A percentile compares a stretch with the other conserved stretches of the same genome.
Conservation (phyloP, 2,888 invertebrate species). For the Erynnis tages region DNA sequence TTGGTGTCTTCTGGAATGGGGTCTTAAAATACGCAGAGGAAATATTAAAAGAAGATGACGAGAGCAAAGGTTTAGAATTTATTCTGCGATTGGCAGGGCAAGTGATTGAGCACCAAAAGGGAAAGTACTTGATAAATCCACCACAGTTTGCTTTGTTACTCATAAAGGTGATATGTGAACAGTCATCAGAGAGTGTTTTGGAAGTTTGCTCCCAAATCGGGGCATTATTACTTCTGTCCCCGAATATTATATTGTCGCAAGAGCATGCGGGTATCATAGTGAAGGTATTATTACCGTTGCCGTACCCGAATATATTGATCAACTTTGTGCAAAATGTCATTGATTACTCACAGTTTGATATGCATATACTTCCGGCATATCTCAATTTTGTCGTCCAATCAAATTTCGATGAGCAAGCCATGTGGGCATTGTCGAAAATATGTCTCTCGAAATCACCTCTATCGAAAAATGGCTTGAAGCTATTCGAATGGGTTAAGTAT, state of each 20-base stretch:
- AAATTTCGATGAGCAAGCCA: slow-evolving; percentile 75
- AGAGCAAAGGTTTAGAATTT: slow-evolving; percentile 59
- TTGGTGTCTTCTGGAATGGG: slow-evolving; percentile 84
- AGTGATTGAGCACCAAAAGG: slow-evolving; percentile 83
- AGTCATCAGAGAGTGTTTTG: slow-evolving; percentile 69
- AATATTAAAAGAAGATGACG: slow-evolving; percentile 58
- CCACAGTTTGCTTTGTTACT: slow-evolving; percentile 82
- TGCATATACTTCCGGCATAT: slow-evolving; percentile 85
- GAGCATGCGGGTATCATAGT: slow-evolving; percentile 87
- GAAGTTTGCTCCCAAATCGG: slow-evolving; percentile 79
- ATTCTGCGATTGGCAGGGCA: slow-evolving; percentile 82
- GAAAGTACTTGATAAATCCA: slow-evolving; percentile 83
- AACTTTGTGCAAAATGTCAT: slow-evolving; percentile 85
- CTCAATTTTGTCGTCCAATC: slow-evolving; percentile 80
- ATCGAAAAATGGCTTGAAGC: slow-evolving; percentile 80
- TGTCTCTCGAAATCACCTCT: slow-evolving; percentile 85
- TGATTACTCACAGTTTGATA: slow-evolving; percentile 86
- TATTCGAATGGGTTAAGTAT: slow-evolving; percentile 85
- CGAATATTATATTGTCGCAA: slow-evolving; percentile 85
- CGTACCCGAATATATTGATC: slow-evolving; percentile 80
- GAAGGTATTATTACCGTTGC: slow-evolving; percentile 82
- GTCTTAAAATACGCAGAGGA: slow-evolving; percentile 59
- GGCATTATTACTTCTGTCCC: slow-evolving; percentile 81
- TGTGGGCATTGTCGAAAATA: slow-evolving; percentile 84
- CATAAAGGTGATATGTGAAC: slow-evolving; percentile 71